phyloP scores from a whole-genome alignment of 1,140 invertebrate species.

The Drosophila equinoxialis region DNA sequence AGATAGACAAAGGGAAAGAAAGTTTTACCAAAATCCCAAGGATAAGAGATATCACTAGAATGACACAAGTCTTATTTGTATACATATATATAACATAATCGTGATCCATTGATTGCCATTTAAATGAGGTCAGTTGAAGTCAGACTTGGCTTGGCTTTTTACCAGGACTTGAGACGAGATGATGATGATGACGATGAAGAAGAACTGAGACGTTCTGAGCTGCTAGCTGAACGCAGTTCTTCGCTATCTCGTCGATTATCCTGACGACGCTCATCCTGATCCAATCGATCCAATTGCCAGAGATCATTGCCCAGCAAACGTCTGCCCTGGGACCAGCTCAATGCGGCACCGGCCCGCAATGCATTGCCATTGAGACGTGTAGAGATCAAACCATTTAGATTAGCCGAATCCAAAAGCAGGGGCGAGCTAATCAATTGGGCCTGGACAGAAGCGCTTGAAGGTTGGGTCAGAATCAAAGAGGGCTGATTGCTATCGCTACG shows the following conservation, averaged over 20 bases:
- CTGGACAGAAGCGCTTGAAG: slow-evolving; percentile 75
- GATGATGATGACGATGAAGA: neutral
- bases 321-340: slow-evolving; percentile 63
- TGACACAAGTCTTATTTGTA: slow-evolving; percentile 48
- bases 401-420: slow-evolving; percentile 55
- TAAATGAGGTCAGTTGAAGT: slow-evolving; percentile 56
- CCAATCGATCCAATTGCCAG: slow-evolving; percentile 64
- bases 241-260: slow-evolving; percentile 41
- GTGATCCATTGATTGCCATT: slow-evolving; percentile 53
- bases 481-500: slow-evolving; percentile 53
- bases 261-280: slow-evolving; percentile 27
- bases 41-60: slow-evolving; percentile 34
- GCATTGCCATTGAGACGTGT: slow-evolving; percentile 70
- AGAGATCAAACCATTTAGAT: slow-evolving; percentile 61
- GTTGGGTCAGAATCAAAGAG: slow-evolving; percentile 60
- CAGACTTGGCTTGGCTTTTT: neutral
- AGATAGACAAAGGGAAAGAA: slow-evolving; percentile 23
- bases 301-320: slow-evolving; percentile 58
- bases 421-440: slow-evolving; percentile 74
- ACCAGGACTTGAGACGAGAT: slow-evolving; percentile 50
- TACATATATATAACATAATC: slow-evolving; percentile 49
- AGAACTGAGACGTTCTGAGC: slow-evolving; percentile 28
- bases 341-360: slow-evolving; percentile 43
- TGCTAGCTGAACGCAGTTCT: slow-evolving; percentile 39
- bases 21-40: slow-evolving; percentile 54